Evolutionary conservation across 2,888 invertebrate species (phyloP).

Genomic region (Hymenopus coronatus): DNA sequence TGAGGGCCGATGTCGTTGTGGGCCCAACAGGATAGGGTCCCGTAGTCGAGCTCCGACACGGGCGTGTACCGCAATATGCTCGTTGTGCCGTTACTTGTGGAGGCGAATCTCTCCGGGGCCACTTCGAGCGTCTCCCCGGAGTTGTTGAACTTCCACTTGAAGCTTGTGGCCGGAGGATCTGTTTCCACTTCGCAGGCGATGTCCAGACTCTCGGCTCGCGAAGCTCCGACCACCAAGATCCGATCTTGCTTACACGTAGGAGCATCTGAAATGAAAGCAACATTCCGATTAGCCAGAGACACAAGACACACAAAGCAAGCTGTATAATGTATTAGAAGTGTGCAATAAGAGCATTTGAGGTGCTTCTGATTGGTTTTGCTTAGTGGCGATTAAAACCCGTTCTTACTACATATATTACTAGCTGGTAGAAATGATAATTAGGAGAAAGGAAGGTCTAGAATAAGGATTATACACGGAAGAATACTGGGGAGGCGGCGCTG

Average conservation of each 20-base stretch:
- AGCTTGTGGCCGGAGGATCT: constrained; percentile 84
- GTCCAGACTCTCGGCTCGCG: constrained; percentile 80
- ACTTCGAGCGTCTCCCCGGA: constrained; percentile 86
- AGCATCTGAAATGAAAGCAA: constrained; percentile 59
- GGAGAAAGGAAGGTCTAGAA: too few relatives aligned
- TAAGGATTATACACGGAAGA: too few relatives aligned
- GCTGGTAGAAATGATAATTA: too few relatives aligned
- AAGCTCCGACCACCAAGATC: constrained; percentile 82
- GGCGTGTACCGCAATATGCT: constrained; percentile 56
- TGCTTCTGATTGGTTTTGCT: too few relatives aligned
- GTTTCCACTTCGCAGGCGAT: constrained; percentile 88
- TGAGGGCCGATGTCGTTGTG: constrained; percentile 81
- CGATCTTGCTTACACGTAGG: constrained; percentile 77
- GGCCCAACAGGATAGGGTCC: constrained; percentile 83
- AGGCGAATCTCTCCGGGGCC: constrained; percentile 68
- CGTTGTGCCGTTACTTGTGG: constrained; percentile 70
- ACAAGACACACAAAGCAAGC: neutral
- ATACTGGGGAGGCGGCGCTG: too few relatives aligned
- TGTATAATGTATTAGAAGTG: too few relatives aligned
- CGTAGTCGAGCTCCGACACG: constrained; percentile 73
- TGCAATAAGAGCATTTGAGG: too few relatives aligned
- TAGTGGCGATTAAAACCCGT: too few relatives aligned
- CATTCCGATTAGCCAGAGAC: neutral
- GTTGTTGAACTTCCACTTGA: constrained; percentile 94
- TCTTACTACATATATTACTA: too few relatives aligned